Evolutionary conservation across 2,113 vertebrate genomes (phyloP).

Genomic region (Microcebus lehilahytsara): DNA sequence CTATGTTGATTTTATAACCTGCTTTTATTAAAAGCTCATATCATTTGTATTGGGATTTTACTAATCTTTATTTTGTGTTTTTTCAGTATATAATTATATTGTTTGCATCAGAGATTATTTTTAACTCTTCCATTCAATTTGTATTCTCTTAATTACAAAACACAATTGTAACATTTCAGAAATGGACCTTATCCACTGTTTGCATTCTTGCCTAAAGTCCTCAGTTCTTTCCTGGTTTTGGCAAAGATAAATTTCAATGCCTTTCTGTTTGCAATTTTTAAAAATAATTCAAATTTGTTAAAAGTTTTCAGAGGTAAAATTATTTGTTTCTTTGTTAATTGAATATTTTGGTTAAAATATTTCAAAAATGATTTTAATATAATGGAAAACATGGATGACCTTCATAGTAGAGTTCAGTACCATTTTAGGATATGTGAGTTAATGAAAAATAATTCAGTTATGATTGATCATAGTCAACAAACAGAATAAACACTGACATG

Average conservation of each 20-base stretch:
- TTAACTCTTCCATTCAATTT: background rate
- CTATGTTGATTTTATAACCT: background rate
- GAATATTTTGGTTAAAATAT: background rate
- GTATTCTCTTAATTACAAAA: background rate
- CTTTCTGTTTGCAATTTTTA: background rate
- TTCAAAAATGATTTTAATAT: background rate
- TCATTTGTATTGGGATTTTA: background rate
- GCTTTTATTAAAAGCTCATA: background rate
- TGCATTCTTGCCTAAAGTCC: background rate
- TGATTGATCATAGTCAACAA: background rate
- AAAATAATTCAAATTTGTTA: background rate
- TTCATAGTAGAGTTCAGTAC: background rate
- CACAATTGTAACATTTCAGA: background rate
- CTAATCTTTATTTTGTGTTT: background rate
- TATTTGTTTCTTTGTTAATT: background rate
- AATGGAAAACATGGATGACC: background rate
- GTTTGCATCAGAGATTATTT: background rate
- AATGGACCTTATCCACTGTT: background rate
- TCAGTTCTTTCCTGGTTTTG: background rate
- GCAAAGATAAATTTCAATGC: background rate
- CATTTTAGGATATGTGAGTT: background rate
- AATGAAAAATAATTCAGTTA: background rate
- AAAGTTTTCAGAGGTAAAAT: background rate
- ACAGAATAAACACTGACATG: background rate
- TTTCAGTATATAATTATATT: background rate